phyloP scores from a whole-genome alignment of 2,113 vertebrate species.

The Emydura subglobosa region DNA sequence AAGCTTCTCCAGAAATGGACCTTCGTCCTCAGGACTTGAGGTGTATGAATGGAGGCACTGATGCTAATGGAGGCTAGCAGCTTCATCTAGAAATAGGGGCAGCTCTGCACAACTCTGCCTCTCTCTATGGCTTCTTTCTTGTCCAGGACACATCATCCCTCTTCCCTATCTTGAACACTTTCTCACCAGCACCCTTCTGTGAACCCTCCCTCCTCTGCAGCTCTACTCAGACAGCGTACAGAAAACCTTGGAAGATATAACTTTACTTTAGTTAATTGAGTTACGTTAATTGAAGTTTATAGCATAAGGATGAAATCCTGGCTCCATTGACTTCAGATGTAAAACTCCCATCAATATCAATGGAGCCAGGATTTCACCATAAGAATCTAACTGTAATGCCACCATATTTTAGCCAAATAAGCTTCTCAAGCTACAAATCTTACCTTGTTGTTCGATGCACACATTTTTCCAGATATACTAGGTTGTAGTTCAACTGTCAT shows the following conservation, averaged over 20 bases:
- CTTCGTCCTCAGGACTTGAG: fast-evolving
- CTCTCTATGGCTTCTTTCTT: background rate
- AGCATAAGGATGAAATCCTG: background rate
- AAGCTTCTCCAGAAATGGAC: background rate
- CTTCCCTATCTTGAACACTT: background rate
- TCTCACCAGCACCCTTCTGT: background rate
- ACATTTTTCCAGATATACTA: background rate
- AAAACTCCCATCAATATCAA: background rate
- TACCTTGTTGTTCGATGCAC: background rate
- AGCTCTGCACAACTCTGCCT: background rate
- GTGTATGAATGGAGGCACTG: background rate
- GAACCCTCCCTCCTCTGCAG: background rate
- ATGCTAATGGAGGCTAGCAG: background rate
- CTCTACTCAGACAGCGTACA: background rate
- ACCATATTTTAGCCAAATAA: background rate
- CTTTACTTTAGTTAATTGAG: background rate
- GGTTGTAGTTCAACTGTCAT: background rate
- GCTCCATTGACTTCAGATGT: background rate
- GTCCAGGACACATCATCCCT: background rate
- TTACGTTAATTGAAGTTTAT: background rate
- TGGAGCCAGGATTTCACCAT: background rate
- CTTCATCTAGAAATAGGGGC: background rate
- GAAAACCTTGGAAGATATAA: background rate
- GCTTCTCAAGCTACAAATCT: background rate
- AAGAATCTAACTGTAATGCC: background rate